Evolutionary conservation across 2,888 invertebrate genomes (phyloP), one percentile per base, ranked within the genome.

Genomic region (Blastobasis lacticolella): DNA sequence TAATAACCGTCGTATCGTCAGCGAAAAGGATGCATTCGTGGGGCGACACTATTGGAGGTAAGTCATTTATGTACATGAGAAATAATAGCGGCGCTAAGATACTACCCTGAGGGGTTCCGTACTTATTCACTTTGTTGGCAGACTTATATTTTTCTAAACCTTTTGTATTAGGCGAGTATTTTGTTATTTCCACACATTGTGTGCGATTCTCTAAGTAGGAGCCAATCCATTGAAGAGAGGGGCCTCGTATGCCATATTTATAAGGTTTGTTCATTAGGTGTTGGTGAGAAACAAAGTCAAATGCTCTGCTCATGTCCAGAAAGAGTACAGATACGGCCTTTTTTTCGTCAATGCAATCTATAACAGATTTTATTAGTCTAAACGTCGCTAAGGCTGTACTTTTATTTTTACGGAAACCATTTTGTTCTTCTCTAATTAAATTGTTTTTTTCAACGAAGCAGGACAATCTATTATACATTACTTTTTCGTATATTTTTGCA

Each of bases 401-500:
- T 8, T 47, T 47, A n/a, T 10, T 38, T 38, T 47, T 47, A 10
- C 10, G 47, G 38, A 47, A 47, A 10, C 51, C 51, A 23, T 51
- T 38, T 10, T 51, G 48, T 42, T 43, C 44, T 8, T 47, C 37
- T 37, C 37, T 43, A 10, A 51, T 6, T 44, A 48, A 40, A 43
- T 45, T 48, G 43, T 45, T 36, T 40, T 48, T 48, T 23, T 44
- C 38, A 38, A 48, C 23, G 48, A 48, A 51, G 5, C 37, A 6
- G 4, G 37, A 38, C 10, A 51, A 38, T 36, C 47, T 41, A 9
- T 37, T 45, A 37, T 44, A 45, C 45, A 49, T 49, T 9, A 10
- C 37, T 45, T 49, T 49, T 10, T 49, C 49, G 5, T 45, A 49
- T 38, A 49, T 49, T 45, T 49, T 49, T n/a, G 49, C 44, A 44